Base-by-base conservation (phyloP, 1,140 invertebrate species). In the Aphaenogaster floridana region DNA sequence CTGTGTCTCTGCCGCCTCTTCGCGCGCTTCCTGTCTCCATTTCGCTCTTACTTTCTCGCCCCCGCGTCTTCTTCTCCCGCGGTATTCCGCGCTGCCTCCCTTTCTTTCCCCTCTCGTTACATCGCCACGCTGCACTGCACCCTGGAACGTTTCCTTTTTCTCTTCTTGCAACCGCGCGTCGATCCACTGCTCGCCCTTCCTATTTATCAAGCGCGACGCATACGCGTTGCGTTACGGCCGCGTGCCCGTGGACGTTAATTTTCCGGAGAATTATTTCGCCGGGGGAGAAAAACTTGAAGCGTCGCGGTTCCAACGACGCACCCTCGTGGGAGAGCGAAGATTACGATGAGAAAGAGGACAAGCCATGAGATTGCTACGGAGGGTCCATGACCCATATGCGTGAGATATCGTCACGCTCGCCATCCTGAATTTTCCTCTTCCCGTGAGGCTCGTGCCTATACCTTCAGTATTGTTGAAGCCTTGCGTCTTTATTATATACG, bases 261-360 rank as follows among this genome's bases (percentile, higher is more conserved):
- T 91, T 91, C 90, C 88, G 85, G 88, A 66, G 87, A 91, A 91
- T 91, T 91, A 91, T 91, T 91, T 86, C 84, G 85, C 64, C 9
- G 69, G 68, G 80, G 54, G 90, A 87, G 36, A 17, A 81, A 87
- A 89, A 74, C 69, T 74, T 74, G 80, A 83, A 63, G 48, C 48
- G 42, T 57, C 76, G 61, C 79, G 79, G 42, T 52, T 54, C 71
- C 68, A 79, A 84, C 36, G 80, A 84, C 57, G 54, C 34, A 74
- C 79, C 45, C 83, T 45, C 59, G 17, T 17, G 54, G 54, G 83
- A 66, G 39, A 50, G 64, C 15, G 48, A 79, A 68, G 72, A 86
- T 79, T 79, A 78, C 21, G 74, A 66, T 76, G 83, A 76, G 69
- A 39, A 48, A 39, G 69, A 36, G 64, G 48, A 54, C 36, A 13